phyloP scores from a whole-genome alignment of 2,797 vertebrate species.

The Galago senegalensis region DNA sequence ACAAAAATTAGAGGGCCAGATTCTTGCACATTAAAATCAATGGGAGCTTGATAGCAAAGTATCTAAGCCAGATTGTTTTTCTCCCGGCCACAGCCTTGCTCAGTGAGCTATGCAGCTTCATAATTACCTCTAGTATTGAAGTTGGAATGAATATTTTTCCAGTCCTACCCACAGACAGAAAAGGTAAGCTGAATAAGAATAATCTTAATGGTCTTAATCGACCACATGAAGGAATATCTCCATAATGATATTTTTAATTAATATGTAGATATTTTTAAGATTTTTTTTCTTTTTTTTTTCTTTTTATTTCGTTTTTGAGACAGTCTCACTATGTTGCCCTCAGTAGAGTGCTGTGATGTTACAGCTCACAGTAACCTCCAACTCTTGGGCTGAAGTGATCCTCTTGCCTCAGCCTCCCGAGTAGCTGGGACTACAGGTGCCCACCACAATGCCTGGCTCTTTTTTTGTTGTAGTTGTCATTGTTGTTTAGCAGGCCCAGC shows the following conservation, averaged over 20 bases:
- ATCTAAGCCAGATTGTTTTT: neutral
- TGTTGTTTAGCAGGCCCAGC: too few relatives aligned
- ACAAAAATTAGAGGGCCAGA: constrained; percentile 11
- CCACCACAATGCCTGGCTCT: too few relatives aligned
- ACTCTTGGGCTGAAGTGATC: too few relatives aligned
- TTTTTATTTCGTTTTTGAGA: too few relatives aligned
- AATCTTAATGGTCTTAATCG: neutral
- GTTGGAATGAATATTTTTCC: constrained; percentile 16
- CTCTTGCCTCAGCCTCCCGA: too few relatives aligned
- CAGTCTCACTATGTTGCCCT: too few relatives aligned
- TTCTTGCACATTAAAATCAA: constrained; percentile 36
- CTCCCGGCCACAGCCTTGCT: neutral
- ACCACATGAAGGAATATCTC: neutral
- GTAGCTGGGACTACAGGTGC: too few relatives aligned
- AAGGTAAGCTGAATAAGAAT: constrained; percentile 36
- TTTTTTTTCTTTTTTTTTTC: too few relatives aligned
- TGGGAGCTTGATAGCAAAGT: neutral
- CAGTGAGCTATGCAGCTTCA: constrained; percentile 38
- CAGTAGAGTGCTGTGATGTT: too few relatives aligned
- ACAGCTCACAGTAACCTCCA: too few relatives aligned
- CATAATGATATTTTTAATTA: neutral
- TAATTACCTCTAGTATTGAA: constrained; percentile 41
- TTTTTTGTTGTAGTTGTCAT: too few relatives aligned
- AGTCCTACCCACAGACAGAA: neutral
- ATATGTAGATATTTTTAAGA: neutral